Percentiles rank a stretch among this genome's conserved stretches.
Conservation (phyloP, 2,113 vertebrate genomes). For the Cephalopholis sonnerati region DNA sequence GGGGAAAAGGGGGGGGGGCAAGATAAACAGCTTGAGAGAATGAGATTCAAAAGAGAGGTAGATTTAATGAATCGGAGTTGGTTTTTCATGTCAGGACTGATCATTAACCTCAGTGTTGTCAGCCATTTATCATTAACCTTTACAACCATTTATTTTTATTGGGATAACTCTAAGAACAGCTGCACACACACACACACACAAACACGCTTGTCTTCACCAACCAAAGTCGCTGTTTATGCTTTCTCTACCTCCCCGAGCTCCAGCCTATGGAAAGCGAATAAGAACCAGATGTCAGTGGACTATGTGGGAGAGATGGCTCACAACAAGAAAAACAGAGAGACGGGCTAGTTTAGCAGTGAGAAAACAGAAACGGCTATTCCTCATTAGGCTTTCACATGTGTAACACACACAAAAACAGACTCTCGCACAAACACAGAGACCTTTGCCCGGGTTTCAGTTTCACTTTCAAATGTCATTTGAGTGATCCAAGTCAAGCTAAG, state of each 20-base stretch:
- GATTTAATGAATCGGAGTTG: slow-evolving; percentile 19
- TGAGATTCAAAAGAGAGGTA: background rate
- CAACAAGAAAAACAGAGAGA: slow-evolving; percentile 38
- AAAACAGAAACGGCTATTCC: slow-evolving; percentile 59
- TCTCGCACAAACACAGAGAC: background rate
- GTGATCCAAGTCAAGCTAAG: slow-evolving; percentile 30
- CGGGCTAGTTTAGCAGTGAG: slow-evolving; percentile 13
- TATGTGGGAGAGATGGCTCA: slow-evolving; percentile 44
- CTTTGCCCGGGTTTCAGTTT: slow-evolving; percentile 57
- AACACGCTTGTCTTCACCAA: background rate
- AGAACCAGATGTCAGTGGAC: slow-evolving; percentile 63
- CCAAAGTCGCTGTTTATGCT: slow-evolving; percentile 36
- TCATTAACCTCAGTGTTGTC: slow-evolving; percentile 17
- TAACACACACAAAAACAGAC: background rate
- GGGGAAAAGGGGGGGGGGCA: background rate
- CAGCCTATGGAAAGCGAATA: slow-evolving; percentile 51
- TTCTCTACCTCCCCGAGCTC: slow-evolving; percentile 16
- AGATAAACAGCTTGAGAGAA: background rate
- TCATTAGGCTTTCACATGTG: slow-evolving; percentile 40
- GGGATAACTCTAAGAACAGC: slow-evolving; percentile 32
- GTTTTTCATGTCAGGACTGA: slow-evolving; percentile 13
- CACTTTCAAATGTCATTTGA: slow-evolving; percentile 53
- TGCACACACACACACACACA: slow-evolving; percentile 28
- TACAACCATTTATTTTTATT: slow-evolving; percentile 34
- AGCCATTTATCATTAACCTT: slow-evolving; percentile 50